Evolutionary conservation across 2,888 invertebrate species (phyloP), one percentile per base, ranked within the genome.

Genomic region (Colostygia pectinataria): DNA sequence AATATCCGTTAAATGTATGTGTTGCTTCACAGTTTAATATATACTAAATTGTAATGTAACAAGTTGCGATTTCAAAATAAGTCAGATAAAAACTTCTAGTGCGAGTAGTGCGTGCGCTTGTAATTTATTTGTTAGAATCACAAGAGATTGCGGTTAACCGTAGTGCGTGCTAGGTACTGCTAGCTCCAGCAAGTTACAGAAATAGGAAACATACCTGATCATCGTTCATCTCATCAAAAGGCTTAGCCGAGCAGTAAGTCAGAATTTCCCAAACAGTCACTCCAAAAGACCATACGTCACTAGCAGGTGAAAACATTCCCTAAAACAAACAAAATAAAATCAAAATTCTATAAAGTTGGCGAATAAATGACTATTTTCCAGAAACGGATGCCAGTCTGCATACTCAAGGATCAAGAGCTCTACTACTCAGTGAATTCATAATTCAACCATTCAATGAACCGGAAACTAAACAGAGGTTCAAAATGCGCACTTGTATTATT

Each of bases 231-330:
- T 96, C 94, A 10, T 95, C 94, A 71, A 94, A 96, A 0, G 97
- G 98, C 66, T 94, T 93, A 52, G 95, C 94, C 44, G 93, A 91
- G 77, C 97, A 96, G 66, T 93, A 92, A 52, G 94, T 95, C 55
- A 97, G 91, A 15, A 97, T 93, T 78, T 98, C 97, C 97, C 97
- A 98, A 29, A 97, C 91, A 0, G 97, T 96, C 18, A 97, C 95
- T 4, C 96, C 97, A 74, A 97, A 97, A 0, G 97, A 94, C 97
- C 97, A 98, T 1, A 97, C 96, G 79, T 98, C 97, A 61, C 96
- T 95, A 68, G 95, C 95, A 15, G 96, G 95, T 39, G 95, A 96
- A 84, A 95, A 97, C 79, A 96, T 94, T 20, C 96, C 96, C 97
- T 98, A 84, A 6, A 77, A 72, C 29, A 53, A 53, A 51, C 12